Evolutionary conservation across 2,797 vertebrate species (phyloP), one percentile per base, ranked within the genome.

Genomic region (Gila robusta): DNA sequence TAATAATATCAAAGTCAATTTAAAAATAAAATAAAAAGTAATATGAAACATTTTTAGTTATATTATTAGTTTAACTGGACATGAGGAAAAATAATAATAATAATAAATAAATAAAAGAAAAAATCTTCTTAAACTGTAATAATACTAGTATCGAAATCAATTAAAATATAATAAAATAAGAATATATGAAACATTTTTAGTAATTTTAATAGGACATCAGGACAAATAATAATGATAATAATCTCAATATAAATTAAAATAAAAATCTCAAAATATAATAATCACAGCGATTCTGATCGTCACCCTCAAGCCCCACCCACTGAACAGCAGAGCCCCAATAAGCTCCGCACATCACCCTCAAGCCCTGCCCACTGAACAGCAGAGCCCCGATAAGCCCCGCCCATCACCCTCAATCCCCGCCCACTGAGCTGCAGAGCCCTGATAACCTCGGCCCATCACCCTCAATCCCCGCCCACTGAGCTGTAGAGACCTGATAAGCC

Each of bases 391-490:
- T 41, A 10, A 41, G 41, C 41, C 9, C 41, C 2, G 2, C 9
- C 39, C 9, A 41, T 41, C 39, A 41, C 9, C 39, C n/a, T n/a
- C 39, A 41, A 41, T 0, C 39, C 39, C 39, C 39, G 0, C 41
- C 41, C 41, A 41, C 8, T 41, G 8, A 41, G 8, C 39, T 0
- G 39, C 1, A 9, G 2, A 39, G 8, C 39, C 39, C 39, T 2
- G 39, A 41, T 35, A 35, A 35, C 2, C 35, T 3, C 35, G 0
- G 4, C 35, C 35, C 35, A 35, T 35, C 35, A 32, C 80, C 79
- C 88, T 70, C 35, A 93, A 91, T 82, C 1, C 83, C 78, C 86
- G 91, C 83, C 79, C 89, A 83, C 35, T 62, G 78, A 6, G n/a
- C 89, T 56, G 88, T 86, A 84, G 84, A 91, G 88, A 4, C 5